Evolutionary conservation across 2,888 invertebrate genomes (phyloP).

Genomic region (Leistus spinibarbis): DNA sequence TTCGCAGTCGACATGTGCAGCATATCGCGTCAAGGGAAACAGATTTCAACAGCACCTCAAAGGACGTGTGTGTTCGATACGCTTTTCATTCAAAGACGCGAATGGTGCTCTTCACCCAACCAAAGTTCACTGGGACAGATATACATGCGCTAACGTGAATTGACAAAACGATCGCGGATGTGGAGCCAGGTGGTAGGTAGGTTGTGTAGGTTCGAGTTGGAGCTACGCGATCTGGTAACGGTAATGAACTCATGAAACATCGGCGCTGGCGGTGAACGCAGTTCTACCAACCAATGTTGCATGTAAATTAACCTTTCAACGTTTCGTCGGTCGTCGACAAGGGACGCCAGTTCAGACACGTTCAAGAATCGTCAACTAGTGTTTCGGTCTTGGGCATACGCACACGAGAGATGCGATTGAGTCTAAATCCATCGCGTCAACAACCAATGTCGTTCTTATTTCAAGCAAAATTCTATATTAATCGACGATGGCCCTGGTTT

Average conservation of each 20-base stretch:
- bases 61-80: background rate
- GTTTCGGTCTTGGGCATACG: no score
- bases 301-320: slow-evolving; percentile 35
- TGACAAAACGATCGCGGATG: background rate
- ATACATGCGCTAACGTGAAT: background rate
- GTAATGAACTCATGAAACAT: slow-evolving; percentile 34
- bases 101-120: background rate
- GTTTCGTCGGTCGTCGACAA: no score
- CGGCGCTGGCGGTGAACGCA: background rate
- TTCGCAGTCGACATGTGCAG: background rate
- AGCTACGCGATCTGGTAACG: slow-evolving; percentile 3
- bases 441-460: no score
- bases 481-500: no score
- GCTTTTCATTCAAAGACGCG: slow-evolving; percentile 1
- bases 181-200: no score
- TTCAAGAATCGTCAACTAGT: no score
- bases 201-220: background rate
- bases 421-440: no score
- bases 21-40: background rate
- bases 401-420: no score
- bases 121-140: background rate
- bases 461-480: no score
- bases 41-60: slow-evolving; percentile 8
- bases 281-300: slow-evolving; percentile 18
- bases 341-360: background rate